Percentiles rank a stretch among this genome's conserved stretches.
phyloP scores from a whole-genome alignment of 1,140 invertebrate species.

The Harlomillsia oculata region DNA sequence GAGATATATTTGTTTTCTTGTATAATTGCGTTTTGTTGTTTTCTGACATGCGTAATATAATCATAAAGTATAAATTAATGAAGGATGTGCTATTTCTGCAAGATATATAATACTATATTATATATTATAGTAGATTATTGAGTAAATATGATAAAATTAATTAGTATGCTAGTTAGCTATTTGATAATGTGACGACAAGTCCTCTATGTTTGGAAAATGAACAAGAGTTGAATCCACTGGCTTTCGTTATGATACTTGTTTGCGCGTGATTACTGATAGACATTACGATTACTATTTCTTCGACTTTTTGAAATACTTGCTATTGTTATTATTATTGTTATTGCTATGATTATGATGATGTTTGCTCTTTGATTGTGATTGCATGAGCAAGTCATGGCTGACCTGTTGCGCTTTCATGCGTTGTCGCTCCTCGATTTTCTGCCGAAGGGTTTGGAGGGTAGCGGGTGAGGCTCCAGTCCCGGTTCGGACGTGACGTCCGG shows the following conservation, averaged over 20 bases:
- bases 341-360: constrained; percentile 1
- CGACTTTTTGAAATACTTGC: constrained; percentile 14
- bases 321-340: constrained; percentile 17
- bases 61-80: too few species aligned
- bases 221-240: constrained; percentile 18
- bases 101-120: too few species aligned
- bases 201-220: constrained; percentile 9
- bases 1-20: too few species aligned
- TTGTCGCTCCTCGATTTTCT: constrained; percentile 45
- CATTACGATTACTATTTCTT: constrained; percentile 14
- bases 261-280: background rate
- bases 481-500: constrained; percentile 44
- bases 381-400: constrained; percentile 24
- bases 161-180: too few species aligned
- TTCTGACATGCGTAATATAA: too few species aligned
- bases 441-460: constrained; percentile 42
- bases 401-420: constrained; percentile 37
- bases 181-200: too few species aligned
- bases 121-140: too few species aligned
- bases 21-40: too few species aligned
- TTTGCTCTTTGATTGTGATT: constrained; percentile 17
- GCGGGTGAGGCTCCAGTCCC: constrained; percentile 45
- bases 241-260: constrained; percentile 15
- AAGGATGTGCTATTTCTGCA: too few species aligned
- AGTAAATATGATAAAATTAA: too few species aligned